Evolutionary conservation across 1,140 invertebrate species (phyloP), one percentile per base, ranked within the genome.

Genomic region (Chrysopa pallens): DNA sequence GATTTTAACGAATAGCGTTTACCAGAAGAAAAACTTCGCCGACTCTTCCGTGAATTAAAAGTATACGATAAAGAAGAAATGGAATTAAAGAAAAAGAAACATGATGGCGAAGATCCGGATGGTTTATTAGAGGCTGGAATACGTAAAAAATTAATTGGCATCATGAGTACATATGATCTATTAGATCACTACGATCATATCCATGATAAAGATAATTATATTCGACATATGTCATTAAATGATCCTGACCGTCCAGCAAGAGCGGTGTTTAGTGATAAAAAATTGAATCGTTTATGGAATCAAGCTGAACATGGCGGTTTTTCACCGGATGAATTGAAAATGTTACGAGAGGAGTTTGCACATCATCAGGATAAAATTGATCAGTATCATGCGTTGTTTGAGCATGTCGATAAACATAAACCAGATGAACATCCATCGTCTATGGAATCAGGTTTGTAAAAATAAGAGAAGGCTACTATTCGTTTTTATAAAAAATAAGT

Each of bases 321-420:
- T 58, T 78, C 78, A 39, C 63, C 74, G 50, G 77, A 84, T 51
- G 88, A 95, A 62, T 52, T 95, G 13, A 63, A 80, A 48, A 74
- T 80, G 9, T 61, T 95, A 6, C 86, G 83, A 54, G 80, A 93
- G 62, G 90, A 94, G 62, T 94, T 95, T 55, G 61, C 62, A 38
- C 88, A 92, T 62, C 87, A 94, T 58, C 87, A 95, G 62, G 81
- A 92, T 47, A 93, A 92, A 64, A 73, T 95, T 14, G 81, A 93
- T 58, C 78, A 93, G 52, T 93, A 89, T 55, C 82, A 86, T 63
- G 74, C 76, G 37, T 50, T 94, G 14, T 63, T 90, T 11, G 71
- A 76, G 52, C 74, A 84, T 48, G 64, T 82, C 13, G 74, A 78
- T 23, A 23, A 23, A 3, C 17, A 23, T 5, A 23, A 5, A 23